A percentile compares a stretch with the other conserved stretches of the same genome.
Evolutionary conservation across 2,113 vertebrate species (phyloP).

Genomic region (Galeopterus variegatus): DNA sequence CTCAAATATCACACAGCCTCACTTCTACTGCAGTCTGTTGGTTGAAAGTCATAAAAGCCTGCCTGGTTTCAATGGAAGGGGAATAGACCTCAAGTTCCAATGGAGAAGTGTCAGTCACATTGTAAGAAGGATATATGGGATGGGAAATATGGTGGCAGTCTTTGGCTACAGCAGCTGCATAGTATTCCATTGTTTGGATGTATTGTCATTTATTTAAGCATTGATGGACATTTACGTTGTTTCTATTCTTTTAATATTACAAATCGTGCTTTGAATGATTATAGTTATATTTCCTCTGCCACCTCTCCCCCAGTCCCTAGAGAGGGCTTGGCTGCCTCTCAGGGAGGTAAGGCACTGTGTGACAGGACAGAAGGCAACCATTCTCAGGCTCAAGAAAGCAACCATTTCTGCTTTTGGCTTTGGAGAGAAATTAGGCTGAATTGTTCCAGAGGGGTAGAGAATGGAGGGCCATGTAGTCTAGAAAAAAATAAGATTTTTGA

Average conservation of each 20-base stretch:
- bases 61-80: background rate
- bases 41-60: background rate
- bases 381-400: background rate
- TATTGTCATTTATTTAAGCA: background rate
- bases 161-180: background rate
- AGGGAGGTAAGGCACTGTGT: background rate
- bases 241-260: conserved; percentile 23
- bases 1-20: background rate
- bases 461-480: background rate
- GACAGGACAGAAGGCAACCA: background rate
- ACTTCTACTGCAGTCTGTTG: background rate
- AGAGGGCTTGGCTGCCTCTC: background rate
- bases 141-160: background rate
- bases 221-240: background rate
- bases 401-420: background rate
- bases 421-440: background rate
- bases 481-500: background rate
- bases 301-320: background rate
- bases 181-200: background rate
- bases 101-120: background rate
- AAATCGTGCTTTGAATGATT: background rate
- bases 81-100: background rate
- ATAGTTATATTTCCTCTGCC: background rate
- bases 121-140: background rate
- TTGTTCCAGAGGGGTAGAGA: background rate